A percentile compares a stretch with the other conserved stretches of the same genome.
Evolutionary conservation across 1,140 invertebrate genomes (phyloP).

Genomic region (Neodiprion fabricii): DNA sequence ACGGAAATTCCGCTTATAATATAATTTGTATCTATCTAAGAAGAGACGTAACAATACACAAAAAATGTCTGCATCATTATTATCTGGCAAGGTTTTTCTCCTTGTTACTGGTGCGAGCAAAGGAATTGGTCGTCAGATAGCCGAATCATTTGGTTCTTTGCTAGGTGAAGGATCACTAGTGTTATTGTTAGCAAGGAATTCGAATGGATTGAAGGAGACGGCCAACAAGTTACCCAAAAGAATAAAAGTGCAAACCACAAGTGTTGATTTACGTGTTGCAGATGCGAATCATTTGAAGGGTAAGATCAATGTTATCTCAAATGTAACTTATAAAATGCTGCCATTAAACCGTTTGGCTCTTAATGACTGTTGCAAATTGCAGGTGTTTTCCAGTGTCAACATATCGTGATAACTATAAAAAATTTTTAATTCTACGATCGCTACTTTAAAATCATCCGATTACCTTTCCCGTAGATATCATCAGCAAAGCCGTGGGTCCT

Average conservation of each 20-base stretch:
- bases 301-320: too few relatives aligned
- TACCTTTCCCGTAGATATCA: conserved; percentile 35
- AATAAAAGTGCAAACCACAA: conserved; percentile 62
- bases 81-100: conserved; percentile 63
- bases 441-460: too few relatives aligned
- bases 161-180: conserved; percentile 71
- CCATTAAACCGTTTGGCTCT: too few relatives aligned
- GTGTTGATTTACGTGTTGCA: conserved; percentile 56
- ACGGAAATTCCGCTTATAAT: too few relatives aligned
- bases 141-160: conserved; percentile 70
- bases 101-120: conserved; percentile 86
- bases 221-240: conserved; percentile 54
- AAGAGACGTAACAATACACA: too few relatives aligned
- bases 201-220: conserved; percentile 69
- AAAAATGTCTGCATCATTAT: conserved; percentile 39
- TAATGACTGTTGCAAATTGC: too few relatives aligned
- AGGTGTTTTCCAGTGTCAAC: too few relatives aligned
- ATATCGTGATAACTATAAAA: too few relatives aligned
- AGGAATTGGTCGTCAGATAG: conserved; percentile 84
- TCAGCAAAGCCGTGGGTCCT: conserved; percentile 50
- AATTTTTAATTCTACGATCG: too few relatives aligned
- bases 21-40: too few relatives aligned
- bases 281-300: neutral
- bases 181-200: conserved; percentile 79
- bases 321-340: too few relatives aligned